Evolutionary conservation across 2,888 invertebrate genomes (phyloP), one percentile per base, ranked within the genome.

Genomic region (Scaptomyza reducta): DNA sequence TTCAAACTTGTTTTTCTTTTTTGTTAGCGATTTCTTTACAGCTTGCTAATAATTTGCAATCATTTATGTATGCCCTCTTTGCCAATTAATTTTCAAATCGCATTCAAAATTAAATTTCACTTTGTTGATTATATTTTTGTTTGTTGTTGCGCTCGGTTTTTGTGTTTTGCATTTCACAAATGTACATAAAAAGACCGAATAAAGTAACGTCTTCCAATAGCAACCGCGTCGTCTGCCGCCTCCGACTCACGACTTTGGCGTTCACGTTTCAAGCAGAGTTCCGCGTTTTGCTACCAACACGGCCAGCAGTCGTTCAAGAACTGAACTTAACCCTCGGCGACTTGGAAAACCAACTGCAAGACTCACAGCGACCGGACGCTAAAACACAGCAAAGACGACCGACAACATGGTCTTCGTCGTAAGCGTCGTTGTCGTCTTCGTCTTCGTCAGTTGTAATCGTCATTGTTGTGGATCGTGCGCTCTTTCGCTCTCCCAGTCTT

Each of bases 231-330:
- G 63, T 55, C 54, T 54, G 54, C 55, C 56, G 77, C 60, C 49
- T 57, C 44, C 57, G 50, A 71, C 45, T 69, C 42, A 50, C 55
- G 38, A 56, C 29, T 63, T 47, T 59, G 71, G 35, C 53, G 42
- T 56, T 65, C 44, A 58, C 66, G 56, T 78, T 64, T 41, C 45
- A 42, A 35, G 59, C 64, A 70, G 55, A 65, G 51, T 56, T 72
- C 57, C 70, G 75, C 70, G 74, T 40, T 67, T 67, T 68, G 65
- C 75, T 70, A 80, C 83, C 80, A 87, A 79, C 81, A 77, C 79
- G 79, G 79, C 78, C 83, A 87, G 80, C 88, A 83, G 87, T 85
- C 83, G 83, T 85, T 75, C 73, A 86, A 88, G 84, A 88, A 88
- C 87, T 88, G 77, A 80, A 66, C 65, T 65, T 61, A 57, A 51